A percentile compares a stretch with the other conserved stretches of the same genome.
These are phyloP conservation scores for Rutpela maculata DNA, from an alignment of 2,888 invertebrate species.

Conservation along the genomic window DNA sequence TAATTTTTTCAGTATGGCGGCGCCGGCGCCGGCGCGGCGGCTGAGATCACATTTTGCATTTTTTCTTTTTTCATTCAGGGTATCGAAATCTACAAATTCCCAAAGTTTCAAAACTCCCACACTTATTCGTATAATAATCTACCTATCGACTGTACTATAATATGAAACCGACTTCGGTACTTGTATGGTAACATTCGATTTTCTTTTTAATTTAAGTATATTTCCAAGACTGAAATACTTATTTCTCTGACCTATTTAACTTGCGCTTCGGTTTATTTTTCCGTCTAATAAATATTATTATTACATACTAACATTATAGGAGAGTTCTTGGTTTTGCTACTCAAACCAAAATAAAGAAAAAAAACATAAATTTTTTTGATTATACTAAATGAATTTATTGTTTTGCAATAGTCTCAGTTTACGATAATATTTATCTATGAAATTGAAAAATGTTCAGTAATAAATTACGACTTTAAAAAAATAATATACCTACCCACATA, in stretches of 20 bases:
- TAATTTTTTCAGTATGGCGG: no score
- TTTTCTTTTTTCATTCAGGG: no score
- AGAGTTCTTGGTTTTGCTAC: neutral
- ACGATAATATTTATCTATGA: neutral
- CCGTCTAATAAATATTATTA: neutral
- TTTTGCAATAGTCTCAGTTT: neutral
- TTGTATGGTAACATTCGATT: no score
- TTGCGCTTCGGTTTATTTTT: neutral
- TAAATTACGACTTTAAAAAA: neutral
- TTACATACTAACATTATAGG: neutral
- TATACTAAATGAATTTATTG: neutral
- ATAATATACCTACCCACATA: no score
- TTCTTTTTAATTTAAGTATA: neutral
- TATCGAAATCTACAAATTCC: no score
- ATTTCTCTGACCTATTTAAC: conserved; percentile 23
- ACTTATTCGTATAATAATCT: no score
- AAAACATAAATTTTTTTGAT: neutral
- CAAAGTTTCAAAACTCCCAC: no score
- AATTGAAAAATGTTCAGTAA: neutral
- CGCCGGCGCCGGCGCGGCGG: no score
- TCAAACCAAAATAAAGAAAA: neutral
- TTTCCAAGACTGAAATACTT: conserved; percentile 23
- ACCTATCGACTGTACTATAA: no score
- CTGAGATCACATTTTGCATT: no score
- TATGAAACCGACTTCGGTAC: no score